Evolutionary conservation across 2,113 vertebrate genomes (phyloP).

Genomic region (Pristiophorus japonicus): DNA sequence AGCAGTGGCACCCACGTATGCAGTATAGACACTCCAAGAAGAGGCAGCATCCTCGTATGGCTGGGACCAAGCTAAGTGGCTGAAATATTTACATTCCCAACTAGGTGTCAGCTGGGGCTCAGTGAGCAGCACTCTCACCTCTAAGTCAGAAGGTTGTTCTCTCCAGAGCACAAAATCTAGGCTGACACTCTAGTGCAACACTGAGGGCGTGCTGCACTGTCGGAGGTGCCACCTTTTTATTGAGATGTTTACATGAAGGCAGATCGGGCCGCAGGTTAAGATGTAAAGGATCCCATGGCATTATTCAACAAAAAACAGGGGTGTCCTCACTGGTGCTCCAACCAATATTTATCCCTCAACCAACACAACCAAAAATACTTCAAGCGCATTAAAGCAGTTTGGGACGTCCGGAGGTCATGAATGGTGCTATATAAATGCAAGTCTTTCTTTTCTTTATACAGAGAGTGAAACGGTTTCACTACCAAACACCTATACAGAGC

Average conservation of each 20-base stretch:
- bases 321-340: background rate
- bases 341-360: background rate
- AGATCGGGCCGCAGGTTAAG: no score
- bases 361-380: background rate
- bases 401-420: background rate
- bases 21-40: no score
- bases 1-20: background rate
- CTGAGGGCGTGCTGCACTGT: background rate
- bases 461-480: background rate
- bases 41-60: background rate
- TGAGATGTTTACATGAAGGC: no score
- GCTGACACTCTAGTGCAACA: no score
- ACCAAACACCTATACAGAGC: background rate
- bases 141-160: background rate
- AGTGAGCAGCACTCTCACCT: background rate
- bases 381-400: background rate
- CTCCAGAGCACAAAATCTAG: no score
- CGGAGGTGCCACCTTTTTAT: background rate
- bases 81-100: background rate
- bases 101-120: background rate
- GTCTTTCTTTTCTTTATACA: background rate
- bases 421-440: background rate
- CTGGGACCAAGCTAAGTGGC: background rate
- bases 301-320: background rate
- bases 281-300: background rate